Percentiles rank a stretch among this genome's conserved stretches.
Evolutionary conservation across 1,140 invertebrate species (phyloP).

Genomic region (Cyphomyrmex costatus): DNA sequence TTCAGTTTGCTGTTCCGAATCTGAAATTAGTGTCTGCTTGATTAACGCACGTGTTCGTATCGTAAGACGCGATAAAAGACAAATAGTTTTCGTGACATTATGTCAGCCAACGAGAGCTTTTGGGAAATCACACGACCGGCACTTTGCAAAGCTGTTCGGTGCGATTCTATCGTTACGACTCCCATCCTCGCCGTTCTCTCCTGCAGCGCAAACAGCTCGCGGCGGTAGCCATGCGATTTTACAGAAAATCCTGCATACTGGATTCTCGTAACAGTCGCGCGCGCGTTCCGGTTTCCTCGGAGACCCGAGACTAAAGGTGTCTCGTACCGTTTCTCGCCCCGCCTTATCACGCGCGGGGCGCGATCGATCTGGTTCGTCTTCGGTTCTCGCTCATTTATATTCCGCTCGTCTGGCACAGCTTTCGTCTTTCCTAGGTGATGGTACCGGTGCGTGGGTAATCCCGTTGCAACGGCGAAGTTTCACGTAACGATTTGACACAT

Average conservation of each 20-base stretch:
- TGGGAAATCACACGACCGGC: slow-evolving; percentile 5
- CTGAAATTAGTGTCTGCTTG: background rate
- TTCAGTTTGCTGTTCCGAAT: background rate
- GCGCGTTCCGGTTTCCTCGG: slow-evolving; percentile 48
- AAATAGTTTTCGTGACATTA: background rate
- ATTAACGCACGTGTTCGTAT: slow-evolving; percentile 1
- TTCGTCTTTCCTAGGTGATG: slow-evolving; percentile 60
- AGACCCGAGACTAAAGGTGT: slow-evolving; percentile 65
- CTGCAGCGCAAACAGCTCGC: slow-evolving; percentile 15
- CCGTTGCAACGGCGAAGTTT: slow-evolving; percentile 73
- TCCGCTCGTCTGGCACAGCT: slow-evolving; percentile 73
- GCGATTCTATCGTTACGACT: background rate
- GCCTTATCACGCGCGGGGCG: slow-evolving; percentile 68
- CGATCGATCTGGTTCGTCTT: slow-evolving; percentile 75
- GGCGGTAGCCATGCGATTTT: slow-evolving; percentile 35
- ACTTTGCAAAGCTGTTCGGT: slow-evolving; percentile 14
- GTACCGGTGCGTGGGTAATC: slow-evolving; percentile 60
- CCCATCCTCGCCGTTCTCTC: background rate
- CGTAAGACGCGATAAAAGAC: slow-evolving; percentile 1
- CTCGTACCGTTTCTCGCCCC: slow-evolving; percentile 66
- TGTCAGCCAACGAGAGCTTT: background rate
- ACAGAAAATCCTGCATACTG: slow-evolving; percentile 40
- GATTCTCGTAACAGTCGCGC: slow-evolving; percentile 66
- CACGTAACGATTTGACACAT: slow-evolving; percentile 75
- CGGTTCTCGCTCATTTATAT: slow-evolving; percentile 74